Evolutionary conservation across 2,113 vertebrate species (phyloP).

Genomic region (Furnarius figulus): DNA sequence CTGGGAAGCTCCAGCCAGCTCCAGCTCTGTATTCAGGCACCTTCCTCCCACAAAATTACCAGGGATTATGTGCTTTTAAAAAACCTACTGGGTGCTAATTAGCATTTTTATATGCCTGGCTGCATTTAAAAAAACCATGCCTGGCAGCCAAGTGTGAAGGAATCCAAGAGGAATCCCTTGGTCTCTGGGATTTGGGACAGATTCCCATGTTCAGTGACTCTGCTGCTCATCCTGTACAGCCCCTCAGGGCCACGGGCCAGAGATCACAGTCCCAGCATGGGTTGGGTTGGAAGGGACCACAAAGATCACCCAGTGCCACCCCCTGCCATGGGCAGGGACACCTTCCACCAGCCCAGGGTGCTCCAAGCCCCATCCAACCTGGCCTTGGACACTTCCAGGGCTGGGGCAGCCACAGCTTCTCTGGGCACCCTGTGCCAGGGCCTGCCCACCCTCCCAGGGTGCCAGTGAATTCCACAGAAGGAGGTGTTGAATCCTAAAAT

Average conservation of each 20-base stretch:
- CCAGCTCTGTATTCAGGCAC: not conserved
- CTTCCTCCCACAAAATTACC: not conserved
- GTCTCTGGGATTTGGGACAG: not conserved
- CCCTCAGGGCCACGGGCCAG: not conserved
- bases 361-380: not conserved
- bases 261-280: not conserved
- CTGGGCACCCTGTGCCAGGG: not conserved
- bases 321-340: not conserved
- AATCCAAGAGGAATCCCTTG: not conserved
- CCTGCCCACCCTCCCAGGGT: not conserved
- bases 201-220: fast-evolving
- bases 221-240: not conserved
- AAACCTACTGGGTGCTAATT: not conserved
- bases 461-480: no score
- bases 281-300: not conserved
- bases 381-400: not conserved
- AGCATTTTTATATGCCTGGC: not conserved
- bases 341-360: not conserved
- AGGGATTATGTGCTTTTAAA: constrained; percentile 6
- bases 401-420: not conserved
- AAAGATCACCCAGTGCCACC: not conserved
- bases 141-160: not conserved
- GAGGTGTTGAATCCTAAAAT: not conserved
- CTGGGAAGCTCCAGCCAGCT: not conserved
- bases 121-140: not conserved